phyloP scores from a whole-genome alignment of 1,140 invertebrate species.

The Bombus confusus region DNA sequence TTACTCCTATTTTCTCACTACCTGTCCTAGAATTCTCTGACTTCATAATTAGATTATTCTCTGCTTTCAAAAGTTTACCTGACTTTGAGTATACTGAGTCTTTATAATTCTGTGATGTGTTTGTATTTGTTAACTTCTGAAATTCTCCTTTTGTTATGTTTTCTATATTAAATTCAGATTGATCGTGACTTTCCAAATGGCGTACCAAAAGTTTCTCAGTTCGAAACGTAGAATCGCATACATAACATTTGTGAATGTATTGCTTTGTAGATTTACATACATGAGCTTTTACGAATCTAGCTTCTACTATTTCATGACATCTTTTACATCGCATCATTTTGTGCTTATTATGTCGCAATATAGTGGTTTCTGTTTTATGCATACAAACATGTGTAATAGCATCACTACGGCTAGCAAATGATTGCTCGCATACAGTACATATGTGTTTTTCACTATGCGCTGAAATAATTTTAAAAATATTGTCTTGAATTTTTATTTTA shows the following conservation, averaged over 20 bases:
- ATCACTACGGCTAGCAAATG: conserved; percentile 68
- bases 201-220: conserved; percentile 65
- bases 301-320: conserved; percentile 79
- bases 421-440: conserved; percentile 73
- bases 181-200: conserved; percentile 67
- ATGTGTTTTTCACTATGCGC: conserved; percentile 61
- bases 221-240: conserved; percentile 69
- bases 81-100: neutral
- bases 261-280: conserved; percentile 67
- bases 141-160: conserved; percentile 43
- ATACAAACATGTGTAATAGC: conserved; percentile 71
- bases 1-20: conserved; percentile 9
- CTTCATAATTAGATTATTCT: conserved; percentile 13
- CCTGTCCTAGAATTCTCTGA: neutral
- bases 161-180: conserved; percentile 59
- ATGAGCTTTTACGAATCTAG: conserved; percentile 74
- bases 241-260: conserved; percentile 65
- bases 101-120: neutral
- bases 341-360: conserved; percentile 42
- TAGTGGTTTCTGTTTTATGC: conserved; percentile 62
- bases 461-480: conserved; percentile 1
- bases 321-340: conserved; percentile 79
- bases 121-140: conserved; percentile 23
- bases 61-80: neutral
- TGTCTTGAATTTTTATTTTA: conserved; percentile 14